Conservation (phyloP, 2,113 vertebrate species). For the Orientallactaga bullata region DNA sequence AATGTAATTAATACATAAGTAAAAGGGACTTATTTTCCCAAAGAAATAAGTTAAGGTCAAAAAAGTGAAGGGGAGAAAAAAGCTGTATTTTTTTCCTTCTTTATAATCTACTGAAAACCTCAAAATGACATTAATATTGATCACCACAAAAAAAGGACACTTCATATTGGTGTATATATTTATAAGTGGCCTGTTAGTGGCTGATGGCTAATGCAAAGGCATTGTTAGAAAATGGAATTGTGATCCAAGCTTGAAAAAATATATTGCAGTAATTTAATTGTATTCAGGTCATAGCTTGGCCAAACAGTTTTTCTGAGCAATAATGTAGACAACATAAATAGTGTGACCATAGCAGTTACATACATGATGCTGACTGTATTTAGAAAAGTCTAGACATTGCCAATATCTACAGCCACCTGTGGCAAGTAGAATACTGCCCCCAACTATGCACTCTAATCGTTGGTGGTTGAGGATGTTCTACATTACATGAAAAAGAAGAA, state of each 20-base stretch:
- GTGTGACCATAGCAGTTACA: neutral
- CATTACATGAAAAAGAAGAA: neutral
- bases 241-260: slow-evolving; percentile 17
- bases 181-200: slow-evolving; percentile 52
- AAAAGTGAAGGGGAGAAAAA: neutral
- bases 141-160: slow-evolving; percentile 54
- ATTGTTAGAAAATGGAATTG: slow-evolving; percentile 48
- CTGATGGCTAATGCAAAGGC: neutral
- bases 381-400: neutral
- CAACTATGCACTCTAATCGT: neutral
- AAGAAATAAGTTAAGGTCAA: slow-evolving; percentile 12
- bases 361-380: neutral
- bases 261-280: slow-evolving; percentile 43
- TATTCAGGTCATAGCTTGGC: slow-evolving; percentile 7
- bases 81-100: neutral
- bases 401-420: neutral
- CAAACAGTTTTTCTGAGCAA: slow-evolving; percentile 24
- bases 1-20: slow-evolving; percentile 25
- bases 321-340: slow-evolving; percentile 19
- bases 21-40: neutral
- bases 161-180: slow-evolving; percentile 37
- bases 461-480: neutral
- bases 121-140: slow-evolving; percentile 68
- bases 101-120: slow-evolving; percentile 49
- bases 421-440: neutral